phyloP scores from a whole-genome alignment of 2,113 vertebrate genomes.

The Calidris pygmaea region DNA sequence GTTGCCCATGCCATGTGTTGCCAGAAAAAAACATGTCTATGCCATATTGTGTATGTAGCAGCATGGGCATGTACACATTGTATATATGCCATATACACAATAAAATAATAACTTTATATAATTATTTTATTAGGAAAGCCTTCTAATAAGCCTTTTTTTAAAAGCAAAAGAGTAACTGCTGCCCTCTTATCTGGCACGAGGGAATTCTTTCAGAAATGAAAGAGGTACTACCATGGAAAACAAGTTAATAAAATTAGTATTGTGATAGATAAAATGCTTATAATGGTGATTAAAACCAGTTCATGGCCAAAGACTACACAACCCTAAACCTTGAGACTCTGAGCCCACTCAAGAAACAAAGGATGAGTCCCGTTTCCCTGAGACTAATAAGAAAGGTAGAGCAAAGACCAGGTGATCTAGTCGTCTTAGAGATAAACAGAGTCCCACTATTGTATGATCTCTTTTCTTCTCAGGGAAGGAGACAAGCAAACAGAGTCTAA shows the following conservation, averaged over 20 bases:
- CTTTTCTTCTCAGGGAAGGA: not conserved
- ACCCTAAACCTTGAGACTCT: not conserved
- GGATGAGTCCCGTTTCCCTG: not conserved
- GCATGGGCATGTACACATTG: not conserved
- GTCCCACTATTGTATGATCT: not conserved
- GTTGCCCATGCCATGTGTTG: not conserved
- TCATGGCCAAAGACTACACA: not conserved
- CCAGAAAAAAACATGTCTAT: not conserved
- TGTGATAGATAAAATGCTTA: not conserved
- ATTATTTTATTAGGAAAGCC: not conserved
- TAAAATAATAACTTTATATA: not conserved
- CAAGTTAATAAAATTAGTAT: not conserved
- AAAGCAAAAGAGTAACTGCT: not conserved
- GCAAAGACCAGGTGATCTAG: not conserved
- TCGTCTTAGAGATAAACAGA: not conserved
- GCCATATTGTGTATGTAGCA: not conserved
- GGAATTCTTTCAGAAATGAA: not conserved
- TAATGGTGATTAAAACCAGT: not conserved
- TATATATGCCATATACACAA: not conserved
- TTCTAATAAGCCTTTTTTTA: not conserved
- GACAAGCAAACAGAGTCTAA: not conserved
- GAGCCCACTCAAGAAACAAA: not conserved
- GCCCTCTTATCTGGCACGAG: not conserved
- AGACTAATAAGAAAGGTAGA: not conserved
- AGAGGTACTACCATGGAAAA: not conserved